Base-by-base conservation (phyloP, 2,797 vertebrate species). In the Danionella dracula region DNA sequence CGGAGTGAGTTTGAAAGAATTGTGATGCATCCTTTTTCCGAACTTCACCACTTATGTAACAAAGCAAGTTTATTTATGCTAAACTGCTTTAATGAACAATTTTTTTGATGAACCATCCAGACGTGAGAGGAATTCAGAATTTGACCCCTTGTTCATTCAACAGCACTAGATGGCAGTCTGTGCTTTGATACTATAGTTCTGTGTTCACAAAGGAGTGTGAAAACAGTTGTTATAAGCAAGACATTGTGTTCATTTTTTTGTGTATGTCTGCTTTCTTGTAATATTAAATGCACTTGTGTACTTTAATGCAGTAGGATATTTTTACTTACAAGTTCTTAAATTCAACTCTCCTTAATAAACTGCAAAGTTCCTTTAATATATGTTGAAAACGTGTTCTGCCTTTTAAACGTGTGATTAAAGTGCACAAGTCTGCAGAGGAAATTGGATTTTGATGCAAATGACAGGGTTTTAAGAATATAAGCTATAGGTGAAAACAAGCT, bases 121-220 rank as follows among this genome's bases (percentile, higher is more conserved):
- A 23, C 37, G 9, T 17, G 40, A 40, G 23, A 54, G 19, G 12
- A 13, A 13, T 13, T 10, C 12, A n/a, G 4, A 9, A 15, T 13
- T 11, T 4, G 7, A 38, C 13, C n/a, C 4, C 5, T 34, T 48
- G 2, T 60, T 60, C 1, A 17, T 35, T 29, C 27, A 29, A 8
- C 19, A 16, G 12, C 64, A 66, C 44, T 40, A 66, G 64, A 58
- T 58, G 64, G 64, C 64, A 66, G 42, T 31, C 34, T 34, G 9
- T 15, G 12, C 21, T 49, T 66, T 66, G 16, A 46, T n/a, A n/a
- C n/a, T n/a, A n/a, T n/a, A n/a, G n/a, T n/a, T n/a, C n/a, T n/a
- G n/a, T n/a, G n/a, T n/a, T n/a, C n/a, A n/a, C n/a, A n/a, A n/a
- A n/a, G n/a, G n/a, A n/a, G n/a, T n/a, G n/a, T n/a, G n/a, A n/a